Base-by-base conservation (phyloP, 2,797 vertebrate genomes). In the Halcyon chelicuti region DNA sequence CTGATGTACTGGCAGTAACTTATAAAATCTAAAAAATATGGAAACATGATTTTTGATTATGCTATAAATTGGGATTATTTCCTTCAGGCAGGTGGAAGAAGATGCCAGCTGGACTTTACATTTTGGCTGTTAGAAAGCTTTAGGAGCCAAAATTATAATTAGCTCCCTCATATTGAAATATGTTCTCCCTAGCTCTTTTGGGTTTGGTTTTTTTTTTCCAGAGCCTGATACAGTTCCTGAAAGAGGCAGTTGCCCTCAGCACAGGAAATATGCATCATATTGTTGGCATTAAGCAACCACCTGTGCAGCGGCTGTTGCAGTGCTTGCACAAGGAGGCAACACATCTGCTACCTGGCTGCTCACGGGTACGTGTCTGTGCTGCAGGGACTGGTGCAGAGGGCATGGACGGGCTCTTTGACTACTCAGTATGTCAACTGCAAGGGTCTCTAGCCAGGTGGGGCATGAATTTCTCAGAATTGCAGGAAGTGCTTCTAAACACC, bases 71-170 rank as follows among this genome's bases (percentile, higher is more conserved):
- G 67, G 79, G 68, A 91, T 90, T 94, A 89, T 96, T 97, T 96
- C 94, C 81, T 97, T 96, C 86, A 91, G 91, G 90, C 94, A 93
- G 67, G 94, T 1, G 75, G 95, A 94, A 96, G 91, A 73, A 92
- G 85, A 83, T 94, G 96, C 95, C 96, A 97, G 94, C 92, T 97
- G 96, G 96, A 96, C 94, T 87, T 95, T 88, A 83, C 80, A 79
- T 93, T 87, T 88, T 94, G 94, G 83, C 94, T 93, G 57, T 89
- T 92, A 87, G 85, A 93, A 93, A 90, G 65, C 63, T 88, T 94
- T 94, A 90, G 81, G 68, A 96, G 90, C 96, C 94, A 96, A 94
- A 96, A 96, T 97, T 92, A 90, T 96, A 97, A 97, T 97, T 97
- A 97, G 86, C 91, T 96, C 78, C 76, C 94, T 96, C 86, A 77